Percentiles rank a stretch among this genome's conserved stretches.
These are phyloP conservation scores for Ptilonorhynchus violaceus DNA, from an alignment of 2,113 vertebrate species.

Conservation along the genomic window DNA sequence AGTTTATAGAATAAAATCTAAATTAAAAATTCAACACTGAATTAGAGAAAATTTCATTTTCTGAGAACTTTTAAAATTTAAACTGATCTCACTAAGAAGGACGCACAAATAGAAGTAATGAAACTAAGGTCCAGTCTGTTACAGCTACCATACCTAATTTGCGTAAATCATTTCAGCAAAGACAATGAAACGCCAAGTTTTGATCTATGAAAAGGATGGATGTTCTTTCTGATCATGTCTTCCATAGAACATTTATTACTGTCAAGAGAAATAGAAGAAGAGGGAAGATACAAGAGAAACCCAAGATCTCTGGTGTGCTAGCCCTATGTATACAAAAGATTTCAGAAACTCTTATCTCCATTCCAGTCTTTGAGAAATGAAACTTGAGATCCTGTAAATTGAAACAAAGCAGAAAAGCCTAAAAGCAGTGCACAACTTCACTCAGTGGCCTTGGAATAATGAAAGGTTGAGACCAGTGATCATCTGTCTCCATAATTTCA, in stretches of 20 bases:
- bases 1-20: not conserved
- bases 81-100: not conserved
- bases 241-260: not conserved
- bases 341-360: not conserved
- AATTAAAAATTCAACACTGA: not conserved
- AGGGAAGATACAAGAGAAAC: not conserved
- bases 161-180: not conserved
- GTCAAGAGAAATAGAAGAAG: not conserved
- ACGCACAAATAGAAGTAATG: not conserved
- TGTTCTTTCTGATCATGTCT: not conserved
- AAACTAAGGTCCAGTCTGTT: not conserved
- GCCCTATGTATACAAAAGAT: not conserved
- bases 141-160: not conserved
- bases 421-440: constrained; percentile 22
- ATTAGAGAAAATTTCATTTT: not conserved
- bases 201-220: not conserved
- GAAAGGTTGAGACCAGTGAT: constrained; percentile 62
- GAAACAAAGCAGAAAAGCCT: constrained; percentile 56
- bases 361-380: constrained; percentile 45
- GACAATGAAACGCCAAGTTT: not conserved
- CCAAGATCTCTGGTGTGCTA: not conserved
- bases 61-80: not conserved
- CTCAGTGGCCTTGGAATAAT: constrained; percentile 64
- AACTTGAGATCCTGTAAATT: constrained; percentile 55
- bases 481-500: constrained; percentile 77